Evolutionary conservation across 2,888 invertebrate genomes (phyloP).

Genomic region (Horisme vitalbata): DNA sequence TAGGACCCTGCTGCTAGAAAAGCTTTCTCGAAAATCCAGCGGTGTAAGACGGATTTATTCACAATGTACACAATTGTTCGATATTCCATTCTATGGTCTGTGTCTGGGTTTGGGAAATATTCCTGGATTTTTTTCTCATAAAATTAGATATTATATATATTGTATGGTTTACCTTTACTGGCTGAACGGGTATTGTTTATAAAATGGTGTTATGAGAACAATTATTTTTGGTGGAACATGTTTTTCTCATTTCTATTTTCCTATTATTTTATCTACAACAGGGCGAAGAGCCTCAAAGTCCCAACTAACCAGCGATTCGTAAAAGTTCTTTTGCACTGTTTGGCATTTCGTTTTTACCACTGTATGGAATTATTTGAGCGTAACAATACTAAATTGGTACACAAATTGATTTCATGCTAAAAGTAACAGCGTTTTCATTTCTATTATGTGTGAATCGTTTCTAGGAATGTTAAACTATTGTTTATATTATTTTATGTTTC

Average conservation of each 20-base stretch:
- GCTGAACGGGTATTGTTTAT: too few relatives aligned
- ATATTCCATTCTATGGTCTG: neutral
- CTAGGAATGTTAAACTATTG: conserved; percentile 5
- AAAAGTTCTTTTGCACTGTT: conserved; percentile 5
- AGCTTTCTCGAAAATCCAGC: conserved; percentile 31
- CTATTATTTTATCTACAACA: neutral
- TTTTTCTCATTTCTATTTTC: neutral
- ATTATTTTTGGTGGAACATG: neutral
- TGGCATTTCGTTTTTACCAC: conserved; percentile 43
- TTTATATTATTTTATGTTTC: conserved; percentile 9
- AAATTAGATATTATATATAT: too few relatives aligned
- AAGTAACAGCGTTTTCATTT: conserved; percentile 28
- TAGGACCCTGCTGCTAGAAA: conserved; percentile 41
- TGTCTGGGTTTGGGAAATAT: too few relatives aligned
- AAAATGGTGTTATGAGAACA: too few relatives aligned
- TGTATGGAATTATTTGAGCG: conserved; percentile 46
- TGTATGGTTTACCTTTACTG: too few relatives aligned
- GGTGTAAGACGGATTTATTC: conserved; percentile 28
- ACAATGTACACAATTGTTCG: conserved; percentile 2
- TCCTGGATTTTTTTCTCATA: too few relatives aligned
- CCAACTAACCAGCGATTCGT: neutral
- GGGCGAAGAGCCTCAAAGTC: neutral
- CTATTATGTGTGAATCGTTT: neutral
- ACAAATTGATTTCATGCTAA: conserved; percentile 39
- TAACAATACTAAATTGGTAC: conserved; percentile 46